Percentiles rank a stretch among this genome's conserved stretches.
phyloP scores from a whole-genome alignment of 1,140 invertebrate genomes.

The Aricia agestis region DNA sequence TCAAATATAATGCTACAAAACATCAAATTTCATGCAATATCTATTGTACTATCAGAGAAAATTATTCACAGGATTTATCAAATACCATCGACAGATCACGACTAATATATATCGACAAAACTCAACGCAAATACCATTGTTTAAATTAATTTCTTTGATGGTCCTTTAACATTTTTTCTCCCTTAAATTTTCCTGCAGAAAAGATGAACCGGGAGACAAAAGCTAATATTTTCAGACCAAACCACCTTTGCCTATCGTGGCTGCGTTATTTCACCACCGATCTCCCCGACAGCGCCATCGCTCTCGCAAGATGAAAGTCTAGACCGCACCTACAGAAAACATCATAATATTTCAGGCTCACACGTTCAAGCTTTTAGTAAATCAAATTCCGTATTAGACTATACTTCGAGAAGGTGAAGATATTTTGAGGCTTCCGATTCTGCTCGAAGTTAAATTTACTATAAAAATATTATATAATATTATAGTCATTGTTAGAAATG shows the following conservation, averaged over 20 bases:
- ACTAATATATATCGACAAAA: too few species aligned
- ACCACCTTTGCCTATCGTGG: neutral
- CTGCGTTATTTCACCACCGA: slow-evolving; percentile 24
- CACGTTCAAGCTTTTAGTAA: slow-evolving; percentile 35
- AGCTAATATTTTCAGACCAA: neutral
- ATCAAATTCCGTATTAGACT: slow-evolving; percentile 25
- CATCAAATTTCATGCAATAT: too few species aligned
- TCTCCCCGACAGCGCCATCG: slow-evolving; percentile 36
- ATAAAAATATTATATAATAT: too few species aligned
- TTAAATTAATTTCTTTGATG: too few species aligned
- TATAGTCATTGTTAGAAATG: too few species aligned
- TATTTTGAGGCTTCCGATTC: neutral
- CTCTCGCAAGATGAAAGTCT: slow-evolving; percentile 43
- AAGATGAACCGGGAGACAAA: neutral
- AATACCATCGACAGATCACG: too few species aligned
- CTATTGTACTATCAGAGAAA: too few species aligned
- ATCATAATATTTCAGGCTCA: slow-evolving; percentile 53
- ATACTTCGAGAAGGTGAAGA: neutral
- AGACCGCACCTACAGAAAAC: slow-evolving; percentile 43
- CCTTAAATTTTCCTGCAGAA: neutral
- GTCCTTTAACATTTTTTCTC: neutral
- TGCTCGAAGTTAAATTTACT: neutral
- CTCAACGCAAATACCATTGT: too few species aligned
- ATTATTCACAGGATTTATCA: too few species aligned
- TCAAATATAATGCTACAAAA: too few species aligned